Evolutionary conservation across 2,888 invertebrate species (phyloP), one percentile per base, ranked within the genome.

Genomic region (Cremastinae sp.): DNA sequence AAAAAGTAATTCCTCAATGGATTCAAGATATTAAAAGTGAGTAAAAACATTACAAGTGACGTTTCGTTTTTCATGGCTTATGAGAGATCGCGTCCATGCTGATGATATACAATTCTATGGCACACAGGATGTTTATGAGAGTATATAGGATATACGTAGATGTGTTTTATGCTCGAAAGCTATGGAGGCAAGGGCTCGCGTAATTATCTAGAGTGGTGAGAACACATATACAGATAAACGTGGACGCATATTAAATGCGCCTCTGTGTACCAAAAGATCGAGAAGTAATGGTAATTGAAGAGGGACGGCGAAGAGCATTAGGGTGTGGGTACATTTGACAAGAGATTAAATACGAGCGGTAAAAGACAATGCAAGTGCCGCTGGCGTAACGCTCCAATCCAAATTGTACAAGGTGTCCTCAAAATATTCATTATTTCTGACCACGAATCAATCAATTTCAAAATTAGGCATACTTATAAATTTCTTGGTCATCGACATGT

Each of bases 231-330:
- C 16, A 45, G 14, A 47, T 18, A n/a, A 12, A 5, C 14, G 36
- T 62, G 43, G 41, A n/a, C 43, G 51, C 34, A 47, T 43, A 75
- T 78, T 65, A 66, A 59, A 78, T 73, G 53, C 71, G 64, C 58
- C 58, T 65, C 43, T 65, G 45, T 58, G 68, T 45, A 62, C 62
- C 65, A 59, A 73, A 68, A 64, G 74, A 77, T 77, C 71, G 69
- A 74, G 64, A 64, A 68, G 71, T 77, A 77, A 79, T 79, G 74
- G 77, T 74, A 79, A 78, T 74, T 77, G 74, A 61, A 77, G 74
- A 74, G 77, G 75, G 72, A 53, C 66, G 68, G 28, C 65, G 14
- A 59, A 45, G 59, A 51, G 68, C 9, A n/a, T 38, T 38, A 64
- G 72, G 41, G 59, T 64, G 59, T 10, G 72, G 38, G 62, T 38